A percentile compares a stretch with the other conserved stretches of the same genome.
Conservation (phyloP, 2,113 vertebrate genomes). For the Seriola quinqueradiata region DNA sequence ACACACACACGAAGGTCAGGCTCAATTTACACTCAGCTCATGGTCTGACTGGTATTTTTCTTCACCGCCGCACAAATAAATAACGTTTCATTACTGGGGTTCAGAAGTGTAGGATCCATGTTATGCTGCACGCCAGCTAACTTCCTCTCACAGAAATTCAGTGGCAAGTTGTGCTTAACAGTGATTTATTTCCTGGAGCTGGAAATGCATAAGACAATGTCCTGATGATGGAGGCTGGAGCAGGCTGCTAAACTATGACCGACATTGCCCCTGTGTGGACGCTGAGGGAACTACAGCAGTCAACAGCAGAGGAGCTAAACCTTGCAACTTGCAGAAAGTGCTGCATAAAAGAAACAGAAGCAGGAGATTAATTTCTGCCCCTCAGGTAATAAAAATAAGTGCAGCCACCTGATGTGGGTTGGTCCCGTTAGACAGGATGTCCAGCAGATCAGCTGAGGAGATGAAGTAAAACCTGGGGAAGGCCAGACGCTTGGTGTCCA, state of each 20-base stretch:
- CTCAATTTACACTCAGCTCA: conserved; percentile 33
- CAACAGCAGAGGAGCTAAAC: background rate
- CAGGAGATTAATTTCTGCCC: conserved; percentile 16
- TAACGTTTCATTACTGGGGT: conserved; percentile 40
- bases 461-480: conserved; percentile 98
- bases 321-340: conserved; percentile 16
- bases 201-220: conserved; percentile 42
- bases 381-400: conserved; percentile 28
- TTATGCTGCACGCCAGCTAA: conserved; percentile 52
- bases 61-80: conserved; percentile 23
- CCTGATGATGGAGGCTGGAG: conserved; percentile 25
- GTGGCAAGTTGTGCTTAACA: conserved; percentile 52
- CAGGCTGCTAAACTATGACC: conserved; percentile 44
- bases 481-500: conserved; percentile 93
- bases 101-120: conserved; percentile 16
- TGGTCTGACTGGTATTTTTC: conserved; percentile 15
- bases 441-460: conserved; percentile 95
- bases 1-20: conserved; percentile 14
- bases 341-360: conserved; percentile 19
- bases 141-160: conserved; percentile 53
- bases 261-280: conserved; percentile 75
- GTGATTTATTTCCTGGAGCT: conserved; percentile 57
- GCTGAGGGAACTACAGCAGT: conserved; percentile 27
- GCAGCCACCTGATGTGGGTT: conserved; percentile 86
- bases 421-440: conserved; percentile 95